phyloP scores from a whole-genome alignment of 2,113 vertebrate genomes.

The Pycnonotus jocosus region DNA sequence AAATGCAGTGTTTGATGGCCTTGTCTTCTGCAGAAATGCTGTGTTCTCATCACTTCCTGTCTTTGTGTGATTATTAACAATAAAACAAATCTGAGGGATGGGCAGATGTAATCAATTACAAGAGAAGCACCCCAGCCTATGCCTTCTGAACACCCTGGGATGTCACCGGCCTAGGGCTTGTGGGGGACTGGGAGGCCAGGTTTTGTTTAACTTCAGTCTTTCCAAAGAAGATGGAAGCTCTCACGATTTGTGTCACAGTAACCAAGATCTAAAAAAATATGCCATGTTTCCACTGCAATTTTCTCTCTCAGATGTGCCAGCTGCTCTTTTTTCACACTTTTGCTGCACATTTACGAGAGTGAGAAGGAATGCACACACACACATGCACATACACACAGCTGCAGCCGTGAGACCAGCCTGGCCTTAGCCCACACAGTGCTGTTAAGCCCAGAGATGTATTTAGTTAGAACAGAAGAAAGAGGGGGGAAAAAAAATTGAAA shows the following conservation, averaged over 20 bases:
- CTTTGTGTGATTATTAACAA: not conserved
- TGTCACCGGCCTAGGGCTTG: not conserved
- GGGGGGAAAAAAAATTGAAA: not conserved
- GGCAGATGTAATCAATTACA: not conserved
- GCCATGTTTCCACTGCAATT: constrained; percentile 33
- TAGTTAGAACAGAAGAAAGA: not conserved
- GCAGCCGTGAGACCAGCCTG: constrained; percentile 25
- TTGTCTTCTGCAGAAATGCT: not conserved
- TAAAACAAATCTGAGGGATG: not conserved
- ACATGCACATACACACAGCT: constrained; percentile 45
- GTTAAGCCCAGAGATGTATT: constrained; percentile 17
- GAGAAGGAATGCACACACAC: constrained; percentile 57
- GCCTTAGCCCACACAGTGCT: constrained; percentile 12
- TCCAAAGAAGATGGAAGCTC: not conserved
- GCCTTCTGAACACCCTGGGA: not conserved
- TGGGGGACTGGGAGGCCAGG: not conserved
- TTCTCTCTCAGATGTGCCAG: constrained; percentile 60
- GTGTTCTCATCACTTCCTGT: not conserved
- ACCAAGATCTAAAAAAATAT: not conserved
- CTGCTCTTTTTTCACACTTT: constrained; percentile 68
- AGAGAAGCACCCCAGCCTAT: not conserved
- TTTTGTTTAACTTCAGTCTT: not conserved
- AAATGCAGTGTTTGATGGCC: accelerated
- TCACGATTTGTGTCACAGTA: not conserved
- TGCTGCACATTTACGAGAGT: constrained; percentile 66